A percentile compares a stretch with the other conserved stretches of the same genome.
These are phyloP conservation scores for Bradypodion ventrale DNA, from an alignment of 2,797 vertebrate genomes.

Conservation along the genomic window DNA sequence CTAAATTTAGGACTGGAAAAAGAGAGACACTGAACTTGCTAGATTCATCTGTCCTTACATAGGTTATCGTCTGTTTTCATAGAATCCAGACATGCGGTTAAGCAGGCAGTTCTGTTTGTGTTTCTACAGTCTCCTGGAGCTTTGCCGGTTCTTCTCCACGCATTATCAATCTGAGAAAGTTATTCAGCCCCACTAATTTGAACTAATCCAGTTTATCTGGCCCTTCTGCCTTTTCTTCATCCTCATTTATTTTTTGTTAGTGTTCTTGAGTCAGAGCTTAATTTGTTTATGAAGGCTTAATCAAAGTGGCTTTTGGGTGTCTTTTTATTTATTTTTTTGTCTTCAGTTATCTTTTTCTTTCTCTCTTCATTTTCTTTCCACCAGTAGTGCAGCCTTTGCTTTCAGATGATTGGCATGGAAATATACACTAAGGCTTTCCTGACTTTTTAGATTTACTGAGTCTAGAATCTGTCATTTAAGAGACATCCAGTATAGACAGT, in stretches of 20 bases:
- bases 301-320: not conserved
- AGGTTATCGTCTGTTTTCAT: not conserved
- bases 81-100: not conserved
- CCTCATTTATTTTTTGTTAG: conserved; percentile 5
- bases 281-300: not conserved
- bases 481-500: not conserved
- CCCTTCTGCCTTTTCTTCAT: conserved; percentile 5
- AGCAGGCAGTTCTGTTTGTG: not conserved
- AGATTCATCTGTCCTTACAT: not conserved
- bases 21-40: not conserved
- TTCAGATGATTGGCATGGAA: not conserved
- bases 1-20: not conserved
- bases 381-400: not conserved
- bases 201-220: conserved; percentile 14
- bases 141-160: not conserved
- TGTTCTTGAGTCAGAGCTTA: not conserved
- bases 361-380: not conserved
- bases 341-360: no score
- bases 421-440: not conserved
- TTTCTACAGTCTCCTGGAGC: not conserved
- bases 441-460: not conserved
- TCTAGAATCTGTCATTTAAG: not conserved
- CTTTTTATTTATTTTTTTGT: not conserved
- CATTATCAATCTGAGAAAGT: not conserved
- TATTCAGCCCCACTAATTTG: not conserved